A percentile compares a stretch with the other conserved stretches of the same genome.
Conservation (phyloP, 1,140 invertebrate genomes). For the Lepidurus arcticus region DNA sequence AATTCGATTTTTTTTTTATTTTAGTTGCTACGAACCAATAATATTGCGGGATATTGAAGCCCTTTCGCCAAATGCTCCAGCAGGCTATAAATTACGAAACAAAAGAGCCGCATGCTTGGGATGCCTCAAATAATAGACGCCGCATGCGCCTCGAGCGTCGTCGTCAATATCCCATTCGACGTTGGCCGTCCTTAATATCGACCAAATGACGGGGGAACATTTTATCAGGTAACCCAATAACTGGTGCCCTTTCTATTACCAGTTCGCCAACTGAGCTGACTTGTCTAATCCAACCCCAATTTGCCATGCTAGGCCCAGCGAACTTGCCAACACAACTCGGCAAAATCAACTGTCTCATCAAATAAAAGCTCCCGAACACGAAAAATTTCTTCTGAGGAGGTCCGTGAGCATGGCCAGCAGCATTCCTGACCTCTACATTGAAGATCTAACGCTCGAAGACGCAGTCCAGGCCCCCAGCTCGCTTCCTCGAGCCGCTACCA, state of each 20-base stretch:
- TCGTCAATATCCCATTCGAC: not conserved
- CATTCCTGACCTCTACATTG: not conserved
- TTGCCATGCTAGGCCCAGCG: not conserved
- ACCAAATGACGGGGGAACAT: constrained; percentile 5
- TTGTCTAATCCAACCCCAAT: not conserved
- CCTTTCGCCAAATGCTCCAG: not conserved
- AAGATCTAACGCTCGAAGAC: constrained; percentile 1
- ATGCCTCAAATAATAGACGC: not conserved
- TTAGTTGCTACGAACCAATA: too few relatives aligned
- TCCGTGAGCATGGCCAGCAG: not conserved
- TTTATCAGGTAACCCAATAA: not conserved
- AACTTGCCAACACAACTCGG: not conserved
- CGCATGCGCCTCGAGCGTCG: not conserved
- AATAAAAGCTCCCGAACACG: not conserved
- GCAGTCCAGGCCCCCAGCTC: not conserved
- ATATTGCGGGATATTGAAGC: not conserved
- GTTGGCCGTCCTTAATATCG: constrained; percentile 8
- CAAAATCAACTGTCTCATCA: not conserved
- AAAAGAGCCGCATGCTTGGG: not conserved
- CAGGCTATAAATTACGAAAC: constrained; percentile 5
- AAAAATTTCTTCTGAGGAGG: not conserved
- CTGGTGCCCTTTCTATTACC: not conserved
- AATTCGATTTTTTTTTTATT: too few relatives aligned
- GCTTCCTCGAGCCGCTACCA: not conserved
- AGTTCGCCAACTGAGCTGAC: constrained; percentile 3